phyloP scores from a whole-genome alignment of 35 echinoderm and acorn worm species.

The Hemicentrotus pulcherrimus region DNA sequence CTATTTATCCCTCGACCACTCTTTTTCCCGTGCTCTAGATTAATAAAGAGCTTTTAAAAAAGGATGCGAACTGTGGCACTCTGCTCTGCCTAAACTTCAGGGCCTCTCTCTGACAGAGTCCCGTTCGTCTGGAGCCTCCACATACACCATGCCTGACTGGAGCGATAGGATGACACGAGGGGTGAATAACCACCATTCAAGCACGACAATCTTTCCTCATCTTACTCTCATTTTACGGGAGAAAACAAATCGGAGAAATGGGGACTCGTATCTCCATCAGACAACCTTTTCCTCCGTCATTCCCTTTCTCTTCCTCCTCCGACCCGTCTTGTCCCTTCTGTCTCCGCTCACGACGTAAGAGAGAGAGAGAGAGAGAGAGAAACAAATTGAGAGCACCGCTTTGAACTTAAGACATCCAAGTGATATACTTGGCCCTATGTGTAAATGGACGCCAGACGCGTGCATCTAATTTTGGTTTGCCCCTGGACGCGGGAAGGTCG shows the following conservation, averaged over 20 bases:
- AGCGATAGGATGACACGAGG: background rate
- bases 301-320: background rate
- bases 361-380: background rate
- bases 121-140: background rate
- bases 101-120: background rate
- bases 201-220: background rate
- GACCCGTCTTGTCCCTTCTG: background rate
- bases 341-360: background rate
- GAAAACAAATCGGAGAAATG: background rate
- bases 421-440: background rate
- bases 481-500: background rate
- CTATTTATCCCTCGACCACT: background rate
- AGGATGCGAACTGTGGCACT: background rate
- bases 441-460: background rate
- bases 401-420: background rate
- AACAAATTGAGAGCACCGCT: background rate
- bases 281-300: background rate
- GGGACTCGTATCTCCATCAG: background rate
- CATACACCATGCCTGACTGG: background rate
- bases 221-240: background rate
- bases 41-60: background rate
- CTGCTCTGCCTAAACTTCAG: background rate
- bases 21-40: background rate
- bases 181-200: background rate
- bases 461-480: background rate